Conservation (phyloP, 2,888 invertebrate species). For the Herminia tarsipennalis region DNA sequence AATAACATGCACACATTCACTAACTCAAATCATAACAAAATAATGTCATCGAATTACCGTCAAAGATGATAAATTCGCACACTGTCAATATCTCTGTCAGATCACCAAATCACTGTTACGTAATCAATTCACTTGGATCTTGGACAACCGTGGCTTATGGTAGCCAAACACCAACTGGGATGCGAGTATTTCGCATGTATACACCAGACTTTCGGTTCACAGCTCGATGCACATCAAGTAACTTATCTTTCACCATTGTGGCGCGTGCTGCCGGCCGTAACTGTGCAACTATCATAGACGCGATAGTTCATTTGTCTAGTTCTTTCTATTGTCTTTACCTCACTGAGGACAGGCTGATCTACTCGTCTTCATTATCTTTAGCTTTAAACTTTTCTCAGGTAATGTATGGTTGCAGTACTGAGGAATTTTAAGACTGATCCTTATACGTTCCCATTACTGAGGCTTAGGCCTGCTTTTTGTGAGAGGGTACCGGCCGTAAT, state of each 20-base stretch:
- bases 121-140: constrained; percentile 43
- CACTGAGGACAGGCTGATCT: constrained; percentile 12
- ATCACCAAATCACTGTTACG: constrained; percentile 38
- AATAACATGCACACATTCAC: constrained; percentile 6
- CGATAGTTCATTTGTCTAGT: constrained; percentile 37
- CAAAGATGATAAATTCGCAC: constrained; percentile 37
- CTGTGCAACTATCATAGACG: constrained; percentile 57
- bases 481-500: too few species aligned
- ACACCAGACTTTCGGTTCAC: constrained; percentile 85
- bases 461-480: too few species aligned
- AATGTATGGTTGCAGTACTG: too few species aligned
- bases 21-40: neutral
- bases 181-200: constrained; percentile 80
- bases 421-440: too few species aligned
- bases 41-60: constrained; percentile 28
- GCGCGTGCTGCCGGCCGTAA: constrained; percentile 74
- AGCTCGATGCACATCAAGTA: constrained; percentile 84
- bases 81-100: constrained; percentile 29
- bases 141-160: constrained; percentile 68
- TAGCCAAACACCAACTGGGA: constrained; percentile 76
- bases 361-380: too few species aligned
- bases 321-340: constrained; percentile 17
- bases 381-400: too few species aligned
- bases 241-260: constrained; percentile 86
- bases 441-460: too few species aligned